Evolutionary conservation across 2,113 vertebrate species (phyloP), one percentile per base, ranked within the genome.

Genomic region (Emydura subglobosa): DNA sequence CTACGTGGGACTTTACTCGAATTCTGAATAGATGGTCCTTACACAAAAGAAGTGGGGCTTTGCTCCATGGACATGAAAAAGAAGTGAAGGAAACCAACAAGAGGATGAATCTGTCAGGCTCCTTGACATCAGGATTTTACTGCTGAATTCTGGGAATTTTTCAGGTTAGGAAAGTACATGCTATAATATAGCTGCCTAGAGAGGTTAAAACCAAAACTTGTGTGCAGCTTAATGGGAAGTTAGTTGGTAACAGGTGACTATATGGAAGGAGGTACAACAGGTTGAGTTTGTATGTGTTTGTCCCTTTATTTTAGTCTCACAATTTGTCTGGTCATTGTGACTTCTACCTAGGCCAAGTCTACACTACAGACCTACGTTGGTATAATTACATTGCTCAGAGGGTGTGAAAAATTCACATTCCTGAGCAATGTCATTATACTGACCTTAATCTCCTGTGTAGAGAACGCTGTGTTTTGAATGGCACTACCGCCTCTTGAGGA

Each of bases 241-340:
- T 2, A 0, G 2, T 47, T 68, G 39, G 55, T 49, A 42, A 24
- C 0, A 53, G 78, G 57, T 57, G 78, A 0, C 7, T 65, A 51
- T 31, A 85, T 80, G 93, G 80, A 19, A 39, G 25, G 49, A 14
- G 87, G 13, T 19, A 25, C 44, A 10, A 83, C 5, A 42, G 86
- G 53, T 1, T 0, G 54, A 89, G 42, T 42, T 55, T 86, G 93
- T 93, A 50, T 95, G 79, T 79, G 12, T 81, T 86, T 92, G 79
- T 68, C 31, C 84, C 79, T 96, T 10, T 94, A 72, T 47, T n/a
- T 61, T 88, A 81, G 89, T 95, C 94, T 88, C 93, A 72, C 25
- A 5, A 81, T 89, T 91, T 84, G 88, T 55, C 83, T 65, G 61
- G 12, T 65, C 14, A 17, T 13, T 65, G 61, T 34, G 61, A 65